Percentiles rank a stretch among this genome's conserved stretches.
Evolutionary conservation across 1,140 invertebrate genomes (phyloP).

Genomic region (Neodiprion virginianus): DNA sequence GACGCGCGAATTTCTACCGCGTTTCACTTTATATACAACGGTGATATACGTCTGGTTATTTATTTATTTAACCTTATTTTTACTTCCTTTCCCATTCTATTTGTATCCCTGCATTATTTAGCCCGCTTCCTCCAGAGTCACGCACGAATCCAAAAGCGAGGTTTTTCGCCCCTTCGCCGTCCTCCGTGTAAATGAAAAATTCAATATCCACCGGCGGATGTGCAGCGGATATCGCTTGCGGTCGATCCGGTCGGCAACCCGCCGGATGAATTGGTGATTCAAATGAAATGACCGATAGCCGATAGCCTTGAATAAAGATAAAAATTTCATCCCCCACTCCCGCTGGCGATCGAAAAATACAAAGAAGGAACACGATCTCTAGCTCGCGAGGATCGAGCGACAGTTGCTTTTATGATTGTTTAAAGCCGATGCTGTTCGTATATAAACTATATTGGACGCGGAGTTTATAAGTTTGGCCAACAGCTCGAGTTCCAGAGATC

Average conservation of each 20-base stretch:
- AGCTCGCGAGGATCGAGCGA: neutral
- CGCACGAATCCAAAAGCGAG: neutral
- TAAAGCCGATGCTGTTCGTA: neutral
- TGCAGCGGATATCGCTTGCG: neutral
- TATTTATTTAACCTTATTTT: slow-evolving; percentile 1
- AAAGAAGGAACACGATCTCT: neutral
- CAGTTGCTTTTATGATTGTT: neutral
- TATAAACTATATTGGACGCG: neutral
- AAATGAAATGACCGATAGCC: neutral
- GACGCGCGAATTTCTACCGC: no score
- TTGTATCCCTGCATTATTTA: neutral
- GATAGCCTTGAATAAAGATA: neutral
- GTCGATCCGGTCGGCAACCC: neutral
- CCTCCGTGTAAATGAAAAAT: neutral
- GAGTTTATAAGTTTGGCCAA: neutral
- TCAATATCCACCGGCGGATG: neutral
- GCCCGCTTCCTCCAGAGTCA: neutral
- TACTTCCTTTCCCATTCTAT: neutral
- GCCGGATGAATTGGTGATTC: neutral
- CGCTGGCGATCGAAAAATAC: neutral
- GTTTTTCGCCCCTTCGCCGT: neutral
- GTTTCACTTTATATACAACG: no score
- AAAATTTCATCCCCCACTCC: neutral
- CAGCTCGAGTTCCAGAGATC: neutral
- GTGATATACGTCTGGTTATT: neutral